These are phyloP conservation scores for Acanthosepion lycidas DNA, from an alignment of 2,888 invertebrate genomes.

Conservation along the genomic window DNA sequence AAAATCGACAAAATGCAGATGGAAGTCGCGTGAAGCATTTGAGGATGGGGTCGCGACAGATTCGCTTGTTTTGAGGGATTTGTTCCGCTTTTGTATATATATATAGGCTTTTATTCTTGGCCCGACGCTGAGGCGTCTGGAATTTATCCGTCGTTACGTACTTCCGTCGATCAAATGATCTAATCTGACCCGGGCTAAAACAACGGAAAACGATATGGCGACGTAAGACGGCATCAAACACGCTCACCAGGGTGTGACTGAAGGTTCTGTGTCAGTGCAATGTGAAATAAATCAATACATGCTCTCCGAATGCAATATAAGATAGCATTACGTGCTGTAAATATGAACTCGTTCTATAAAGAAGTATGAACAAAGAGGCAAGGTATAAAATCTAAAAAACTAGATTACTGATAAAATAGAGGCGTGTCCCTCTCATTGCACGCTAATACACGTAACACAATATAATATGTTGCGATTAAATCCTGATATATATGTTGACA, in stretches of 20 bases:
- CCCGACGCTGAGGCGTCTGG: neutral
- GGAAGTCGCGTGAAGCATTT: neutral
- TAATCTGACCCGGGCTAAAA: neutral
- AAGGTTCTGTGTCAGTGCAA: neutral
- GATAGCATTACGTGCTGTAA: neutral
- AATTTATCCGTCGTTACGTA: neutral
- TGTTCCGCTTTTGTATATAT: neutral
- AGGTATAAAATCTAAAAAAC: neutral
- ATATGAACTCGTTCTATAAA: neutral
- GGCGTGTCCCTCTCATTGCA: neutral
- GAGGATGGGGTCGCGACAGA: neutral
- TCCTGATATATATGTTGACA: neutral
- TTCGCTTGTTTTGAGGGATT: neutral
- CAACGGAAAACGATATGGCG: neutral
- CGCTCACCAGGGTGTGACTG: neutral
- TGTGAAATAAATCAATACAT: neutral
- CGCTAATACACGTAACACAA: neutral
- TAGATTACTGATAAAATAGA: neutral
- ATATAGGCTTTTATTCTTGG: neutral
- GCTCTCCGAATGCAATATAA: neutral
- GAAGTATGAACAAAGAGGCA: neutral
- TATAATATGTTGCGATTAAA: neutral
- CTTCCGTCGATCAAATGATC: neutral
- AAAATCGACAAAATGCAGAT: neutral
- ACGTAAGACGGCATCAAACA: neutral